phyloP scores from a whole-genome alignment of 2,888 invertebrate species.

The Serrognathus titanus region DNA sequence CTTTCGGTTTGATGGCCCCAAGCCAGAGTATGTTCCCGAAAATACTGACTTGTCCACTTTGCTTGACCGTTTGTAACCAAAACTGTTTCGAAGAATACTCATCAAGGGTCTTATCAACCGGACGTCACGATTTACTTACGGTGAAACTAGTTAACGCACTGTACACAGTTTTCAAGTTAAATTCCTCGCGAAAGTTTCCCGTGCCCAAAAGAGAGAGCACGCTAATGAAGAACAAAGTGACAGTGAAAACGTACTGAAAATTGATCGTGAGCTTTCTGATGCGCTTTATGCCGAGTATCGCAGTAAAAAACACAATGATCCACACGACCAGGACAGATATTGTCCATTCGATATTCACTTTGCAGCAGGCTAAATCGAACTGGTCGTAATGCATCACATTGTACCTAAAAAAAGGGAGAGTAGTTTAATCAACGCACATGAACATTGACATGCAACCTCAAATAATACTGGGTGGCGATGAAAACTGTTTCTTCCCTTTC shows the following conservation, averaged over 20 bases:
- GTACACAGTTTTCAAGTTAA: no score
- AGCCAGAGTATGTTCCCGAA: constrained; percentile 10
- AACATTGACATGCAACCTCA: not conserved
- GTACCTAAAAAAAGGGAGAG: not conserved
- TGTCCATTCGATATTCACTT: constrained; percentile 3
- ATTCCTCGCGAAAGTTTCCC: no score
- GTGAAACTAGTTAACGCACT: no score
- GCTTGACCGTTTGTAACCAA: constrained; percentile 11
- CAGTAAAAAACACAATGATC: constrained; percentile 3
- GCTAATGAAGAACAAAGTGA: not conserved
- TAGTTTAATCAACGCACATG: not conserved
- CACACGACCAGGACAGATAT: constrained; percentile 6
- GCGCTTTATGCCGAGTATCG: constrained; percentile 8
- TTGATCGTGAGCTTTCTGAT: constrained; percentile 4
- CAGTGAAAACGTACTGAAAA: not conserved
- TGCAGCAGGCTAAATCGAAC: not conserved
- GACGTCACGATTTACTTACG: no score
- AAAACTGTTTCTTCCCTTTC: not conserved
- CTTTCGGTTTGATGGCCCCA: constrained; percentile 12
- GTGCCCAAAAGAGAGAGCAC: not conserved
- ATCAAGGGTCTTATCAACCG: no score
- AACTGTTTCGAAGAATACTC: not conserved
- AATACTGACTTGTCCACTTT: constrained; percentile 4
- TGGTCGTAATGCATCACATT: constrained; percentile 5
- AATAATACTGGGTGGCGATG: constrained; percentile 5